Base-by-base conservation (phyloP, 2,888 invertebrate species). In the Pycnomerus fuliginosus region DNA sequence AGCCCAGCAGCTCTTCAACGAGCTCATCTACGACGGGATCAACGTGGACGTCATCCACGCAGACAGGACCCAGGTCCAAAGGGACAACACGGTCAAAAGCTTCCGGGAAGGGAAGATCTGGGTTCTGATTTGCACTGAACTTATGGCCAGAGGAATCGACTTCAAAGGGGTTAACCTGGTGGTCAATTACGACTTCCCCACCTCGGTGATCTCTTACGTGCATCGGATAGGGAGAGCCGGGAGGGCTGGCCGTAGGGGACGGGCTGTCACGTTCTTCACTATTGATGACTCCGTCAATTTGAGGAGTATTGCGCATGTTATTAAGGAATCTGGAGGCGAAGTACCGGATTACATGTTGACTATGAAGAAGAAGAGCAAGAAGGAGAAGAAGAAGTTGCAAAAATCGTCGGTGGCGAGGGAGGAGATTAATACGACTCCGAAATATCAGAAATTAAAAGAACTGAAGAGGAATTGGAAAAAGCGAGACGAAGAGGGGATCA, bases 161-260 rank as follows among this genome's bases (percentile, higher is more conserved):
- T 95, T 98, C 72, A 91, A 91, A 62, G 94, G 94, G 1, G 93
- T 99, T 30, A 95, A 93, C 76, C 77, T 98, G 16, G 96, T 99
- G 16, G 79, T 99, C 53, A 99, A 99, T 76, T 99, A 95, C 69
- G 98, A 99, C 76, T 93, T 98, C 71, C 98, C 98, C 11, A 85
- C 88, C 0, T 85, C 88, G 1, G 84, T 87, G 42, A 90, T 94
- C 59, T 84, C 91, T 0, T 96, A 96, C 63, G 86, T 96, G 60
- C 96, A 95, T 74, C 80, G 94, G 47, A 70, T 78, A 70, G 92
- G 93, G 14, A 80, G 98, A 34, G 95, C 97, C 0, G 98, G 98
- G 0, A 79, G 98, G 51, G 98, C 97, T 1, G 97, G 97, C 0
- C 81, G 88, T 46, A 79, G 71, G 29, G 98, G 98, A 1, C 83